Conservation (phyloP, 2,888 invertebrate species). For the Cantharis nigra region DNA sequence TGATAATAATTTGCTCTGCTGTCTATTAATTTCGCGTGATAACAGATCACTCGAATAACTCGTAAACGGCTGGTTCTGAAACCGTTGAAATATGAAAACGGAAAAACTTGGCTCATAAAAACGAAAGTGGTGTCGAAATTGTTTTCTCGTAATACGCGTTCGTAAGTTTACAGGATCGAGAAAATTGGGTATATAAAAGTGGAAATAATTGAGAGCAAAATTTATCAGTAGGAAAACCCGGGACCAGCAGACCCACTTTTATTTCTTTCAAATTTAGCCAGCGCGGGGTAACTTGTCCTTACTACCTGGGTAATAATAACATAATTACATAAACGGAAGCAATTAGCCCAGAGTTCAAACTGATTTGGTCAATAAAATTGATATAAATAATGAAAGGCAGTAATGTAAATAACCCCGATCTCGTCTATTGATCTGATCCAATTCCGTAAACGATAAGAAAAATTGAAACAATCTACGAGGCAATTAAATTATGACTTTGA, state of each 20-base stretch:
- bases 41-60: not conserved
- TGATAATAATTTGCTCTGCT: slow-evolving; percentile 7
- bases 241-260: not conserved
- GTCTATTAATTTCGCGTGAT: slow-evolving; percentile 5
- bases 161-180: not conserved
- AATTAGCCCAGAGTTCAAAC: no score
- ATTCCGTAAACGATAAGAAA: no score
- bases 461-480: not conserved
- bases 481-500: not conserved
- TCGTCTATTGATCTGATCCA: no score
- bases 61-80: not conserved
- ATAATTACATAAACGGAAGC: no score
- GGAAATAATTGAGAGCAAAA: not conserved
- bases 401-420: not conserved
- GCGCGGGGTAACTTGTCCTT: no score
- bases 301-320: no score
- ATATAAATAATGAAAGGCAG: no score
- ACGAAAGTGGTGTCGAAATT: not conserved
- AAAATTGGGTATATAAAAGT: not conserved
- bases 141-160: not conserved
- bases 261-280: no score
- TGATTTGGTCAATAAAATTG: no score
- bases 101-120: not conserved
- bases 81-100: not conserved
- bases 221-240: not conserved